A percentile compares a stretch with the other conserved stretches of the same genome.
phyloP scores from a whole-genome alignment of 2,888 invertebrate genomes.

The Leptogaster cylindrica region DNA sequence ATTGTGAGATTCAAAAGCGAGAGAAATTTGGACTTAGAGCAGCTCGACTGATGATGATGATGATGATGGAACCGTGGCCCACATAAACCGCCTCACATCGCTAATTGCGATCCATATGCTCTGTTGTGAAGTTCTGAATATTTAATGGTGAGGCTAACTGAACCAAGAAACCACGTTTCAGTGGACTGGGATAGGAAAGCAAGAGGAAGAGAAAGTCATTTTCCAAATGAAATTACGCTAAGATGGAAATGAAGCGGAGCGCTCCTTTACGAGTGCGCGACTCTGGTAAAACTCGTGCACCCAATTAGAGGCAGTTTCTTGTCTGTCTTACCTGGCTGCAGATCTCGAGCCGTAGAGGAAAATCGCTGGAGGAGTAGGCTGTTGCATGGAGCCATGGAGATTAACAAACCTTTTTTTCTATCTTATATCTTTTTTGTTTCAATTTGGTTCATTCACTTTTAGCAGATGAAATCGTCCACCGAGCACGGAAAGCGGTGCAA shows the following conservation, averaged over 20 bases:
- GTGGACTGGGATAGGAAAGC: constrained; percentile 12
- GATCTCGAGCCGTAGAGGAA: neutral
- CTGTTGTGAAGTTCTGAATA: neutral
- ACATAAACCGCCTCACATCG: neutral
- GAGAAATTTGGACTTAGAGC: no score
- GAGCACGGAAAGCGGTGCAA: constrained; percentile 7
- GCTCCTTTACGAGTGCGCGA: constrained; percentile 1
- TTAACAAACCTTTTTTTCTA: constrained; percentile 5
- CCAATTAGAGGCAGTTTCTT: neutral
- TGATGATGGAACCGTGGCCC: neutral
- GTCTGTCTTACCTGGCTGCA: no score
- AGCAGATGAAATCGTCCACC: constrained; percentile 4
- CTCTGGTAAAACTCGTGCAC: neutral
- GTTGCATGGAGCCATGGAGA: neutral
- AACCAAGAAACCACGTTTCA: neutral
- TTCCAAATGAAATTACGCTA: constrained; percentile 12
- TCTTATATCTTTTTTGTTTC: no score
- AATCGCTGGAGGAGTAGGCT: neutral
- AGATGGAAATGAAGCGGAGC: neutral
- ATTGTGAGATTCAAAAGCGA: no score
- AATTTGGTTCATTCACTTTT: constrained; percentile 15
- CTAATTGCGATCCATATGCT: neutral
- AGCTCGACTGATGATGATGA: no score
- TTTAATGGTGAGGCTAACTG: neutral
- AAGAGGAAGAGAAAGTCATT: constrained; percentile 28